These are phyloP conservation scores for Neopelma chrysocephalum DNA, from an alignment of 2,797 vertebrate species.

Conservation along the genomic window DNA sequence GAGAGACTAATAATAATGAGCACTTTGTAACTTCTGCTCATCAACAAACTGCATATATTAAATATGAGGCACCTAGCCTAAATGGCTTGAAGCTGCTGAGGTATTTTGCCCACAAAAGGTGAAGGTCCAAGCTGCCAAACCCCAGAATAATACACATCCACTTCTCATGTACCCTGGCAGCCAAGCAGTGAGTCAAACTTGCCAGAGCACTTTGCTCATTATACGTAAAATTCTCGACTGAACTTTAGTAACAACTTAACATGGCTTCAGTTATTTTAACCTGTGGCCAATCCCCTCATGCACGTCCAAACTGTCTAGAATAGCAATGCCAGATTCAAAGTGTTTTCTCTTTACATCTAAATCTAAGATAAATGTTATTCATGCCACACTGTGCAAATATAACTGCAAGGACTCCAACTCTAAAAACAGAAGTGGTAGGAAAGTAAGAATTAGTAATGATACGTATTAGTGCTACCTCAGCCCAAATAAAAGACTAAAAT, in stretches of 20 bases:
- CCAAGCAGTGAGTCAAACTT: not conserved
- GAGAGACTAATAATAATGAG: not conserved
- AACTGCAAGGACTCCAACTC: slow-evolving; percentile 1
- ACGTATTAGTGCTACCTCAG: not conserved
- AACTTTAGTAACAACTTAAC: slow-evolving; percentile 17
- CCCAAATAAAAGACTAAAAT: not conserved
- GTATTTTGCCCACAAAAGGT: not conserved
- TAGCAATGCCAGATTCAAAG: slow-evolving; percentile 41
- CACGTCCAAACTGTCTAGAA: slow-evolving; percentile 28
- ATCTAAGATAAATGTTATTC: slow-evolving; percentile 43
- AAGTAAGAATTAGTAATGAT: not conserved
- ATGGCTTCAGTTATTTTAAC: slow-evolving; percentile 59
- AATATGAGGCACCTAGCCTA: not conserved
- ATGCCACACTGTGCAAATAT: slow-evolving; percentile 1
- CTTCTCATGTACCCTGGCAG: slow-evolving; percentile 19
- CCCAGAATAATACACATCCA: slow-evolving; percentile 14
- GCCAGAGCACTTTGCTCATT: slow-evolving; percentile 19
- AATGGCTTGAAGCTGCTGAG: not conserved
- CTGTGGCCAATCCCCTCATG: not conserved
- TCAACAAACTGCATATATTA: not conserved
- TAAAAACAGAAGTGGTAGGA: slow-evolving; percentile 11
- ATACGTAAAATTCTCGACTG: slow-evolving; percentile 1
- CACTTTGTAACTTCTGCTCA: not conserved
- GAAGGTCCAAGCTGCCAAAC: slow-evolving; percentile 12
- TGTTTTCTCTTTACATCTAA: slow-evolving; percentile 30